Conservation (phyloP, 2,113 vertebrate species). For the Propithecus coquereli region DNA sequence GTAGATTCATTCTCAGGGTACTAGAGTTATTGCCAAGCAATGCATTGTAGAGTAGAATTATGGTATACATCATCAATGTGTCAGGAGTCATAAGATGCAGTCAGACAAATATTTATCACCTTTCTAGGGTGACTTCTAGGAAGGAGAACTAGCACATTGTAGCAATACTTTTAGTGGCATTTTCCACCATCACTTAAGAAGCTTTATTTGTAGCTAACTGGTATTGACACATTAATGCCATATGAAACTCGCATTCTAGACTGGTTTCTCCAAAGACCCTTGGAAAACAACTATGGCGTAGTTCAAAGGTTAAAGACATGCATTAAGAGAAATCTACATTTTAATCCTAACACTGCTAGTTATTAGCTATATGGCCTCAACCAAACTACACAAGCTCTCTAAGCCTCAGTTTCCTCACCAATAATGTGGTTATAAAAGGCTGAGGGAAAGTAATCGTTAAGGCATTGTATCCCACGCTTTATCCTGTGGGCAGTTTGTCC, state of each 20-base stretch:
- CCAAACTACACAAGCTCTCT: not conserved
- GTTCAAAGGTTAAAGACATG: not conserved
- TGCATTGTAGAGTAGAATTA: slow-evolving; percentile 23
- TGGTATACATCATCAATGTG: slow-evolving; percentile 34
- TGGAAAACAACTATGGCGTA: not conserved
- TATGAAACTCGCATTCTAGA: not conserved
- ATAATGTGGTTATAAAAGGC: not conserved
- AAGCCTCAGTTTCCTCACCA: not conserved
- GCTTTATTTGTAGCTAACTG: not conserved
- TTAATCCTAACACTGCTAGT: not conserved
- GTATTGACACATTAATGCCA: not conserved
- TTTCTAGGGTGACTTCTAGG: not conserved
- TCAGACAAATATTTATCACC: slow-evolving; percentile 16
- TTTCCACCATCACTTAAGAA: not conserved
- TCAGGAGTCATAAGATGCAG: slow-evolving; percentile 7
- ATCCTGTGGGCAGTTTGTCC: not conserved
- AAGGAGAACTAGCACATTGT: not conserved
- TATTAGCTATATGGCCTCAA: not conserved
- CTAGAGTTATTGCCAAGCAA: not conserved
- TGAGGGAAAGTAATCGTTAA: not conserved
- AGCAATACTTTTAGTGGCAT: not conserved
- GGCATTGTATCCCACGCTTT: not conserved
- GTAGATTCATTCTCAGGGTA: not conserved
- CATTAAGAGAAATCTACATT: not conserved
- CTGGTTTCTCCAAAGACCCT: not conserved